These are phyloP conservation scores for Tiliacea aurago DNA, from an alignment of 2,888 invertebrate species.

Conservation along the genomic window DNA sequence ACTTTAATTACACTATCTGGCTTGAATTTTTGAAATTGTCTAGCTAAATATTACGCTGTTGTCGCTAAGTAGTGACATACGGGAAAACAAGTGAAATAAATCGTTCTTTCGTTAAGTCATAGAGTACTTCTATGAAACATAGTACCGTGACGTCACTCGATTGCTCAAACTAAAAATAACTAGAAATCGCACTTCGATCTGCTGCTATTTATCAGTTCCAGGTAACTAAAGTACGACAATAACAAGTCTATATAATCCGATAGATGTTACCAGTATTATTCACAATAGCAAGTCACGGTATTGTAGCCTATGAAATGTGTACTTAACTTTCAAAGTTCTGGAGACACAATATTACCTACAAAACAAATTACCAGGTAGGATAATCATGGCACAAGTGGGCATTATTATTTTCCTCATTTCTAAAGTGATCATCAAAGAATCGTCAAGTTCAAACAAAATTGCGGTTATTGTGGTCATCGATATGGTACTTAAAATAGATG, in stretches of 20 bases:
- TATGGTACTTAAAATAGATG: conserved; percentile 53
- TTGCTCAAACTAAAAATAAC: conserved; percentile 71
- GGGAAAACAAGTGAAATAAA: conserved; percentile 50
- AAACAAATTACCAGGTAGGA: conserved; percentile 16
- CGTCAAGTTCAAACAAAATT: conserved; percentile 34
- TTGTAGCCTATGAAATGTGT: conserved; percentile 8
- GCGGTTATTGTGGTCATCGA: conserved; percentile 49
- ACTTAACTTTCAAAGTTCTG: conserved; percentile 19
- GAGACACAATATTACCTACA: conserved; percentile 9
- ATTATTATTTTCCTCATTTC: conserved; percentile 40
- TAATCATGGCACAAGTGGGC: conserved; percentile 2
- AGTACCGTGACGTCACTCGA: conserved; percentile 70
- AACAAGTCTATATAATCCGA: conserved; percentile 51
- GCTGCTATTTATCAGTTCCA: conserved; percentile 71
- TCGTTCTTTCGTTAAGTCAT: conserved; percentile 45
- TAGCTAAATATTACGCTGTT: conserved; percentile 50
- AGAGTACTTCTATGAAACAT: conserved; percentile 55
- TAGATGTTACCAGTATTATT: conserved; percentile 43
- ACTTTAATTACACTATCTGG: conserved; percentile 52
- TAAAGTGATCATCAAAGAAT: conserved; percentile 28
- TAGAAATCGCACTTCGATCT: conserved; percentile 69
- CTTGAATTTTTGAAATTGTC: too few relatives aligned
- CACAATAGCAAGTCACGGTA: conserved; percentile 23
- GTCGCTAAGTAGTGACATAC: conserved; percentile 43
- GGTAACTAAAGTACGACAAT: conserved; percentile 61